A percentile compares a stretch with the other conserved stretches of the same genome.
Evolutionary conservation across 2,113 vertebrate species (phyloP).

Genomic region (Phaethornis superciliosus): DNA sequence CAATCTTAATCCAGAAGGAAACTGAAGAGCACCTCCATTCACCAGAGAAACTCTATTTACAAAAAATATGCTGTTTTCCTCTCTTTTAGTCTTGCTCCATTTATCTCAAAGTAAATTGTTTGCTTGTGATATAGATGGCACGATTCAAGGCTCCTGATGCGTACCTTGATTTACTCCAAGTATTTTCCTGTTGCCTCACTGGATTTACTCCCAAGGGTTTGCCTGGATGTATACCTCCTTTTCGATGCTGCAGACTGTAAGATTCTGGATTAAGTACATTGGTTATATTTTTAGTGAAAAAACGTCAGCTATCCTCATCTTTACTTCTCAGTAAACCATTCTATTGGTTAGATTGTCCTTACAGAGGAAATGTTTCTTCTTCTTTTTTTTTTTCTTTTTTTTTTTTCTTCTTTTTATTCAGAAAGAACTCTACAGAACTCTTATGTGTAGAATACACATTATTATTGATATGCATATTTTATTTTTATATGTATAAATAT

Average conservation of each 20-base stretch:
- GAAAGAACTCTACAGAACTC: not conserved
- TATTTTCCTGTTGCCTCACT: no score
- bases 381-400: not conserved
- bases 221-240: no score
- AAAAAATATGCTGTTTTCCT: no score
- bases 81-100: no score
- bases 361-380: not conserved
- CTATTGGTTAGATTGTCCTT: not conserved
- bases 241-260: no score
- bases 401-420: not conserved
- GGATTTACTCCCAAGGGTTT: no score
- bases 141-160: no score
- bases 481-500: not conserved
- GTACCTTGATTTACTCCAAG: no score
- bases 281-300: rapidly evolving
- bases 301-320: not conserved
- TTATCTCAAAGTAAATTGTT: no score
- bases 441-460: not conserved
- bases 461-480: no score
- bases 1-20: not conserved
- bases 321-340: not conserved
- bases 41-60: not conserved
- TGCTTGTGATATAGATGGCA: no score
- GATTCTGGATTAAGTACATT: not conserved
- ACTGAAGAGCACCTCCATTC: not conserved